Percentiles rank a stretch among this genome's conserved stretches.
Evolutionary conservation across 2,113 vertebrate species (phyloP).

Genomic region (Nibea coibor): DNA sequence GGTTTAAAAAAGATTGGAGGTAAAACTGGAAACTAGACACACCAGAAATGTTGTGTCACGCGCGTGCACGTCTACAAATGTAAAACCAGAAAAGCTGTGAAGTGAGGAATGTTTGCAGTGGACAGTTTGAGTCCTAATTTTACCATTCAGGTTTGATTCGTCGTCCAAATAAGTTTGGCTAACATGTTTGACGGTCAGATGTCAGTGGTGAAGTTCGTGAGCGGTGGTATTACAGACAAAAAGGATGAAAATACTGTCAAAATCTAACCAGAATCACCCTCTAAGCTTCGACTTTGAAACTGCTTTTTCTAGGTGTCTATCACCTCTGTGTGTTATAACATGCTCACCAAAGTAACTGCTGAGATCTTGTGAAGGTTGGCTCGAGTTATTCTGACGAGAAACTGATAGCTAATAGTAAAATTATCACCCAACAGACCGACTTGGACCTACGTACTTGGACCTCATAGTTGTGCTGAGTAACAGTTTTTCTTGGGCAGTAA

Average conservation of each 20-base stretch:
- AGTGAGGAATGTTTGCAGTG: not conserved
- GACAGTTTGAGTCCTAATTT: not conserved
- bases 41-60: not conserved
- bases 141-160: not conserved
- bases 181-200: not conserved
- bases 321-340: not conserved
- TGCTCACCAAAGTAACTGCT: not conserved
- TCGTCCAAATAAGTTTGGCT: not conserved
- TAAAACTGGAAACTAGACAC: not conserved
- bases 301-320: not conserved
- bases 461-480: not conserved
- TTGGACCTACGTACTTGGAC: not conserved
- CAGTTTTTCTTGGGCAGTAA: not conserved
- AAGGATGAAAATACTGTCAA: not conserved
- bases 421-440: not conserved
- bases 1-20: not conserved
- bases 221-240: too few relatives aligned
- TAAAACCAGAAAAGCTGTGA: not conserved
- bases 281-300: not conserved
- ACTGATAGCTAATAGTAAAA: not conserved
- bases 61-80: not conserved
- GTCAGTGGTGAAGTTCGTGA: not conserved
- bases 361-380: not conserved
- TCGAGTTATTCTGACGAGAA: not conserved
- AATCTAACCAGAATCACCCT: not conserved